Percentiles rank a stretch among this genome's conserved stretches.
phyloP scores from a whole-genome alignment of 2,888 invertebrate species.

The Myopa tessellatipennis region DNA sequence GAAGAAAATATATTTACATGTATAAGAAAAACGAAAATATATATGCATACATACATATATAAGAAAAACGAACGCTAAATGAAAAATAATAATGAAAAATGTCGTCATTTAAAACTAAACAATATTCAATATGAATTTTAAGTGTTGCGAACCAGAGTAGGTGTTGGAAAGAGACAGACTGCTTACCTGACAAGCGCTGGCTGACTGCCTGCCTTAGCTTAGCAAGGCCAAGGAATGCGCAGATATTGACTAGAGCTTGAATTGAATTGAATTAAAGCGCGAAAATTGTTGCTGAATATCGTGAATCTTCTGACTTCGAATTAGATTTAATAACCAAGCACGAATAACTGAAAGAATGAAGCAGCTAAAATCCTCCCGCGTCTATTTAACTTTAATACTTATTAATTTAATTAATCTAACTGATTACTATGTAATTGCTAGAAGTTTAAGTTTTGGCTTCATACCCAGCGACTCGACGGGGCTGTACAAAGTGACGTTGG shows the following conservation, averaged over 20 bases:
- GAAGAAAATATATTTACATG: background rate
- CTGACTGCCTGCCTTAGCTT: background rate
- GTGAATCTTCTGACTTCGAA: background rate
- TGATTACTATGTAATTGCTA: slow-evolving; percentile 6
- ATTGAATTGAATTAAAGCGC: slow-evolving; percentile 4
- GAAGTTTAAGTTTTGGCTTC: background rate
- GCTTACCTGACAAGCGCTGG: slow-evolving; percentile 2
- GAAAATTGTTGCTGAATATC: background rate
- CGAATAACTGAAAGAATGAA: slow-evolving; percentile 10
- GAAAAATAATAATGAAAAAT: slow-evolving; percentile 34
- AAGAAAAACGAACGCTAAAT: slow-evolving; percentile 10
- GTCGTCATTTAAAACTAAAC: slow-evolving; percentile 36
- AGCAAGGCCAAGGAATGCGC: slow-evolving; percentile 26
- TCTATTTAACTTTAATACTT: slow-evolving; percentile 6
- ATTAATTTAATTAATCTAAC: background rate
- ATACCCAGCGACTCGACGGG: background rate
- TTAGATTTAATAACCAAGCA: background rate
- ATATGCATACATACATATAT: slow-evolving; percentile 7
- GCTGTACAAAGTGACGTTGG: slow-evolving; percentile 19
- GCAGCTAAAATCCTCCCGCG: background rate
- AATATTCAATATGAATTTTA: slow-evolving; percentile 38
- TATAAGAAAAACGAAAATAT: slow-evolving; percentile 23
- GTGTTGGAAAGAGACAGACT: slow-evolving; percentile 12
- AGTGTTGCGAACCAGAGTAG: slow-evolving; percentile 24
- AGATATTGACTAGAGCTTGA: slow-evolving; percentile 25